phyloP scores from a whole-genome alignment of 2,113 vertebrate genomes.

The Polyodon spathula region DNA sequence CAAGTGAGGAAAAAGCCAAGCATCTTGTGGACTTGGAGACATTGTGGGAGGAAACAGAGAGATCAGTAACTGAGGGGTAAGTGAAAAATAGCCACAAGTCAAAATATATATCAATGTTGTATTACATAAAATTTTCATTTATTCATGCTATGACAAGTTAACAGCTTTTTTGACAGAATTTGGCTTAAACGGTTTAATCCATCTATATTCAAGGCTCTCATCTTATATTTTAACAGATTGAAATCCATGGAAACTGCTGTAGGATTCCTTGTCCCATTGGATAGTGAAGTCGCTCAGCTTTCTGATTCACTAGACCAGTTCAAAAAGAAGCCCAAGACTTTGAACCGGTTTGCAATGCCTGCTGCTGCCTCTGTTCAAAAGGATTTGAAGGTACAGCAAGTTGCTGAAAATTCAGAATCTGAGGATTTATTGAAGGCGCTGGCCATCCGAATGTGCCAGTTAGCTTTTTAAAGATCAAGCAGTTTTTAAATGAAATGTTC shows the following conservation, averaged over 20 bases:
- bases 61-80: constrained; percentile 65
- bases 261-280: no score
- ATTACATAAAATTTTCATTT: no score
- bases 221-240: constrained; percentile 46
- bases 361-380: constrained; percentile 47
- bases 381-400: constrained; percentile 56
- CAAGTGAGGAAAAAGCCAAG: constrained; percentile 40
- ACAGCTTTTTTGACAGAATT: no score
- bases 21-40: constrained; percentile 46
- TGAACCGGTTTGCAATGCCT: constrained; percentile 54
- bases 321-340: constrained; percentile 52
- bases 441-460: no score
- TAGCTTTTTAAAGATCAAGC: background rate
- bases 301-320: constrained; percentile 52
- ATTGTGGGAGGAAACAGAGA: constrained; percentile 68
- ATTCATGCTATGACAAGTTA: no score
- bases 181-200: no score
- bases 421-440: no score
- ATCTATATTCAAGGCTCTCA: no score
- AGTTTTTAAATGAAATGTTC: constrained; percentile 47
- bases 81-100: constrained; percentile 4
- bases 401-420: background rate
- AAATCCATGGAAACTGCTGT: constrained; percentile 62
- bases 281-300: constrained; percentile 54
- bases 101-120: background rate